Evolutionary conservation across 2,113 vertebrate genomes (phyloP).

Genomic region (Myotis yumanensis): DNA sequence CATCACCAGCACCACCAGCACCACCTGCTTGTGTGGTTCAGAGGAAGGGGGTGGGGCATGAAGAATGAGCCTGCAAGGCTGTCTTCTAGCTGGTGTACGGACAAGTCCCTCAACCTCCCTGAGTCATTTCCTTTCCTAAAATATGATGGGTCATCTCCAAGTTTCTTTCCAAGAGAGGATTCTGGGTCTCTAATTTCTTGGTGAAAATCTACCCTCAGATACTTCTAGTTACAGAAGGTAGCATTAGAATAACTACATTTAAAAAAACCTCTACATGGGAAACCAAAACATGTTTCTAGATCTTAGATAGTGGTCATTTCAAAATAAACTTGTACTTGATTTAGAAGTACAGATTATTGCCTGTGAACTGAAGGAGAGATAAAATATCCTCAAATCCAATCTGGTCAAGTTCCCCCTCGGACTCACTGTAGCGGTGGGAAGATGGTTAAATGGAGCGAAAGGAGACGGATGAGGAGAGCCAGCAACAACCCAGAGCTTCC

Average conservation of each 20-base stretch:
- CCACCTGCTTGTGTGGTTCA: too few relatives aligned
- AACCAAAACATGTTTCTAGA: neutral
- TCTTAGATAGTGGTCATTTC: neutral
- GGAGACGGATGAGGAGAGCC: neutral
- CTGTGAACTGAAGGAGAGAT: neutral
- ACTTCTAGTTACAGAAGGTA: neutral
- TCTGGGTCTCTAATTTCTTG: neutral
- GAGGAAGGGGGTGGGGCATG: neutral
- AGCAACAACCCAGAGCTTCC: too few relatives aligned
- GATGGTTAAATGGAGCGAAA: fast-evolving
- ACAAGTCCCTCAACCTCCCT: neutral
- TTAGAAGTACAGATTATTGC: neutral
- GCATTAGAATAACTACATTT: neutral
- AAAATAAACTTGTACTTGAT: neutral
- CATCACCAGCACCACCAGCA: too few relatives aligned
- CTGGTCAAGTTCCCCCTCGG: neutral
- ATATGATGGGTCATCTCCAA: neutral
- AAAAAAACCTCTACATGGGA: neutral
- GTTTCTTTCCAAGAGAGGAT: neutral
- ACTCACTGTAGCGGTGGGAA: too few relatives aligned
- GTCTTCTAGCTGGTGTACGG: neutral
- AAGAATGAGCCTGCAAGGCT: neutral
- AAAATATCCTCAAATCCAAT: neutral
- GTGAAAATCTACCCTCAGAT: neutral
- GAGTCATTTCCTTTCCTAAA: conserved; percentile 36